These are phyloP conservation scores for Seriola rivoliana DNA, from an alignment of 2,113 vertebrate genomes.

Conservation along the genomic window DNA sequence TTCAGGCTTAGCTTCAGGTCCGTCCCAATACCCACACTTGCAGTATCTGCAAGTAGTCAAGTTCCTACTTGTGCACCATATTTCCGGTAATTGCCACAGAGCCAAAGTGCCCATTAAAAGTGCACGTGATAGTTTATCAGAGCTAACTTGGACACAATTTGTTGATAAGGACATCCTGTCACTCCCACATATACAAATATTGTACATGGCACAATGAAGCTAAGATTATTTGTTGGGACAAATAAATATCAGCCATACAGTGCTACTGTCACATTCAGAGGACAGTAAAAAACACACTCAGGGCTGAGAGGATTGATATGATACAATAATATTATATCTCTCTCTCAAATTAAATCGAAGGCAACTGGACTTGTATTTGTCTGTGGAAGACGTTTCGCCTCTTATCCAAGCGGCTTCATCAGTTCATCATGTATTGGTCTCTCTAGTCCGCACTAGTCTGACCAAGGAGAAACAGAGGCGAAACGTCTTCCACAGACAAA, in stretches of 20 bases:
- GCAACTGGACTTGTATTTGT: no score
- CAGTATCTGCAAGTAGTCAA: neutral
- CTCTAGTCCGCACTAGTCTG: no score
- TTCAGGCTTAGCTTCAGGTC: no score
- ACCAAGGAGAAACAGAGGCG: no score
- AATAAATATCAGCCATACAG: neutral
- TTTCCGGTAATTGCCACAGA: neutral
- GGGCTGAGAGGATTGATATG: no score
- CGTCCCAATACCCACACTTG: neutral
- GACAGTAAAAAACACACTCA: no score
- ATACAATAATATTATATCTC: no score
- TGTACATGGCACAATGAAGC: neutral
- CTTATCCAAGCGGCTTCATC: no score
- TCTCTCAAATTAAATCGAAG: no score
- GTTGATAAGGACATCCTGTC: neutral
- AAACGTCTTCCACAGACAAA: no score
- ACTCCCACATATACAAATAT: neutral
- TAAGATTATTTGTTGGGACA: neutral
- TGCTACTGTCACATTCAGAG: neutral
- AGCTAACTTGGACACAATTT: neutral
- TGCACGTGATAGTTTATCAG: neutral
- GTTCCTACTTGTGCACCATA: neutral
- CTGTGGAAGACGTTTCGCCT: no score
- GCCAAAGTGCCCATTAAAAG: neutral
- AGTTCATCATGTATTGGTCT: no score